Evolutionary conservation across 2,797 vertebrate genomes (phyloP), one percentile per base, ranked within the genome.

Genomic region (Petrocephalus sullivani): DNA sequence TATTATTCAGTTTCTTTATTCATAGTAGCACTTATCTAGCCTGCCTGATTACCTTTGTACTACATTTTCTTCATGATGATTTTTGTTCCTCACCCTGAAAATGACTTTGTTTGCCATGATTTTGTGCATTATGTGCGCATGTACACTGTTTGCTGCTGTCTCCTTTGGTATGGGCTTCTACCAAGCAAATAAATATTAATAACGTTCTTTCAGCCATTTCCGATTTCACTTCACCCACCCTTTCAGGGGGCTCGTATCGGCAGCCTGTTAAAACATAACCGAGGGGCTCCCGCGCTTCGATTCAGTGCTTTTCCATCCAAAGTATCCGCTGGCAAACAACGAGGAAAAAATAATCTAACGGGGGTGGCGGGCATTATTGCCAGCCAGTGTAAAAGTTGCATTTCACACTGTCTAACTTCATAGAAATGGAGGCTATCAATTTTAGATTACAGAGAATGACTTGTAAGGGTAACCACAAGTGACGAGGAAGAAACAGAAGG

Each of bases 331-430:
- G 41, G 57, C 86, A 87, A 83, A 87, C 23, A 41, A 87, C 46
- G 21, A 33, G 51, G 56, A 28, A n/a, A 16, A 75, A 67, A 64
- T 16, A 87, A 85, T 14, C 10, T 71, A 83, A 84, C 19, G 19
- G 57, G 57, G 58, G 57, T 12, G 75, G 88, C 23, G 67, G 28
- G 56, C 54, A 89, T 89, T 87, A 82, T 83, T 87, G 85, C 46
- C 85, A 87, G 56, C 58, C 88, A 87, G 88, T 49, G 53, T 87
- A 83, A 60, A 89, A 87, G 88, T 19, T 87, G 88, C 75, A 89
- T 89, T 89, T 89, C 88, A 89, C 88, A 89, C 88, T 87, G 67
- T 58, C 88, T 89, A 87, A 81, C 41, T 87, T 89, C 86, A 89
- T 82, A 61, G 71, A 54, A 82, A 83, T 61, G 57, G 57, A 87